Evolutionary conservation across 1,140 invertebrate genomes (phyloP), one percentile per base, ranked within the genome.

Genomic region (Diabrotica virgifera): DNA sequence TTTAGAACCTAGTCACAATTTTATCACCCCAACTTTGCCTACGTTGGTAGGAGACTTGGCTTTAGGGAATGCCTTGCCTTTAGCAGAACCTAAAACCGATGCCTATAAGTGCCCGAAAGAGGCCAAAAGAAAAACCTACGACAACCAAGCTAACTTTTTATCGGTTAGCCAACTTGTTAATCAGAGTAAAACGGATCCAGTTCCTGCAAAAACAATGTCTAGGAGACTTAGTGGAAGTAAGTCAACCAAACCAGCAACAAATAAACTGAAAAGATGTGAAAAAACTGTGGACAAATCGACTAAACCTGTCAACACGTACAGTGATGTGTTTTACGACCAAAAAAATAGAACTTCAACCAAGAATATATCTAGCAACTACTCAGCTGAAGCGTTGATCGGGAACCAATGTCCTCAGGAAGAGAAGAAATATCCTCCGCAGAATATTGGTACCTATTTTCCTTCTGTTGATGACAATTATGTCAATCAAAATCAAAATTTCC

Each of bases 81-180:
- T 68, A 24, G 54, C 60, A 36, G 72, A 73, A 5, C 71, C 71
- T 62, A 74, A 70, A 55, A 50, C 24, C 11, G 66, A 67, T 13
- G 36, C 10, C 13, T 24, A 24, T 24, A 72, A 72, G 64, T 63
- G 10, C 56, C 9, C 58, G 35, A 65, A 70, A 63, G 60, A 74
- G 62, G 63, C 59, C 63, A 63, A 73, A 62, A 50, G 36, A n/a
- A 80, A 40, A 74, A 14, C n/a, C 12, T 36, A 61, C 50, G 52
- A 68, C 67, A 63, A 70, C 38, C 72, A 73, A 46, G 68, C 64
- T 10, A 80, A 75, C 60, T 87, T 87, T 58, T 70, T 88, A 5
- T 88, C 87, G 0, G 87, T 88, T 0, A 88, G 86, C 77, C 86
- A 88, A 66, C 70, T 88, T 8, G 85, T 88, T 9, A 85, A 88